Base-by-base conservation (phyloP, 2,113 vertebrate species). In the Otus sunia region DNA sequence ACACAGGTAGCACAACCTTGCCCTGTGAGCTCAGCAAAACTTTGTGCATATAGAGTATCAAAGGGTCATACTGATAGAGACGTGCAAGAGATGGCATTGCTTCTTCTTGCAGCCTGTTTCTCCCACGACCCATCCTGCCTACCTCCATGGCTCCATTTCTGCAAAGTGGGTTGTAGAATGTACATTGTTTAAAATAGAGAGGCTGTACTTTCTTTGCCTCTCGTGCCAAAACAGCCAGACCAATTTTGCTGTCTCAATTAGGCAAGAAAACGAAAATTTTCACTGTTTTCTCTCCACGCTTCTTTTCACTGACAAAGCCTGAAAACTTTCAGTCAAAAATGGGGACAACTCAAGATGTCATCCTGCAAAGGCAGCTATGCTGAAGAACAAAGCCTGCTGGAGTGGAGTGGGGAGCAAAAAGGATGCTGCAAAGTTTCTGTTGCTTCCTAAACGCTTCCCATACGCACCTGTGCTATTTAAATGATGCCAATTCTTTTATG, bases 391-490 rank as follows among this genome's bases (percentile, higher is more conserved):
- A 86, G 37, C 66, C 67, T 79, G 30, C 12, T 79, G 41, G 60
- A 90, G 18, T 52, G 22, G 30, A 81, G 63, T 82, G 81, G 74
- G 74, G 50, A 96, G 64, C 45, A 74, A 87, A 92, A 62, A 73
- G 36, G 41, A 85, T 72, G 41, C 62, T 85, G 59, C 10, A 32
- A 64, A 66, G 76, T 53, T 77, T 87, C 49, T 87, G 64, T 68
- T 71, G 91, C 69, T 86, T 93, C 73, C 68, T 69, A 77, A 88
- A 85, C 64, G 73, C 60, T 45, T 93, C 53, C 88, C 71, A 79
- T 92, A 69, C 58, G 85, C 91, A 97, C 83, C 92, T 94, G 90
- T 83, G 89, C 77, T 92, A 94, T 80, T 96, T 92, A 96, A 96
- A 94, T 91, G 8, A 82, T 92, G 87, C 43, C 93, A 93, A 43